These are phyloP conservation scores for Champsocephalus gunnari DNA, from an alignment of 2,797 vertebrate species.

Conservation along the genomic window DNA sequence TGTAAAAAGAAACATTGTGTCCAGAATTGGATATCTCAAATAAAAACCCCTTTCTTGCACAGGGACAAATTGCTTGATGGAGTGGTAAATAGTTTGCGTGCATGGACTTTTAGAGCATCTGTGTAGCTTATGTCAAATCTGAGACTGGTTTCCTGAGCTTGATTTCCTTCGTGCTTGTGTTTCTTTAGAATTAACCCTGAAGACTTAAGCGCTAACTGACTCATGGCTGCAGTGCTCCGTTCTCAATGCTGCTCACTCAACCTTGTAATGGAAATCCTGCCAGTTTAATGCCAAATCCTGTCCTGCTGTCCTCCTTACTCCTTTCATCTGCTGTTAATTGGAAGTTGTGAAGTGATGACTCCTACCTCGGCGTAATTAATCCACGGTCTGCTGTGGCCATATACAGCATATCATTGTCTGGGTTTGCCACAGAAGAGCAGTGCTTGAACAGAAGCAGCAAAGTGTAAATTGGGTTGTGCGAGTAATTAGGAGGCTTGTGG, in stretches of 20 bases:
- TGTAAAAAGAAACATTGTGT: background rate
- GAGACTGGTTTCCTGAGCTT: slow-evolving; percentile 3
- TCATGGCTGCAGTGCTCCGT: slow-evolving; percentile 22
- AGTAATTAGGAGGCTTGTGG: slow-evolving; percentile 57
- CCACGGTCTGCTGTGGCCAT: slow-evolving; percentile 45
- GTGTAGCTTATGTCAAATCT: slow-evolving; percentile 10
- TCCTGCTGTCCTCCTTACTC: slow-evolving; percentile 37
- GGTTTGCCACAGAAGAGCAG: slow-evolving; percentile 38
- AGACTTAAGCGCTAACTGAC: slow-evolving; percentile 15
- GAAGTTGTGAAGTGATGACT: slow-evolving; percentile 70
- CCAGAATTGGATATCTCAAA: slow-evolving; percentile 4
- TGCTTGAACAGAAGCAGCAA: slow-evolving; percentile 27
- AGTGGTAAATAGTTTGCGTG: slow-evolving; percentile 13
- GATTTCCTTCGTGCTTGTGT: slow-evolving; percentile 7
- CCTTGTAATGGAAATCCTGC: slow-evolving; percentile 68
- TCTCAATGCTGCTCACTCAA: slow-evolving; percentile 41
- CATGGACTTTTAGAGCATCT: slow-evolving; percentile 6
- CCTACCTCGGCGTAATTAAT: slow-evolving; percentile 72
- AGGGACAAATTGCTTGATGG: slow-evolving; percentile 5
- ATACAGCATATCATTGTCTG: slow-evolving; percentile 45
- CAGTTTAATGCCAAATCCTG: slow-evolving; percentile 47
- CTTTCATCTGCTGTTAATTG: slow-evolving; percentile 75
- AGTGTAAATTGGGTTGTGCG: slow-evolving; percentile 51
- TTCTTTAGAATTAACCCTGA: slow-evolving; percentile 38
- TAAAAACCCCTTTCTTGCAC: background rate